Evolutionary conservation across 2,888 invertebrate species (phyloP).

Genomic region (Lathronympha strigana): DNA sequence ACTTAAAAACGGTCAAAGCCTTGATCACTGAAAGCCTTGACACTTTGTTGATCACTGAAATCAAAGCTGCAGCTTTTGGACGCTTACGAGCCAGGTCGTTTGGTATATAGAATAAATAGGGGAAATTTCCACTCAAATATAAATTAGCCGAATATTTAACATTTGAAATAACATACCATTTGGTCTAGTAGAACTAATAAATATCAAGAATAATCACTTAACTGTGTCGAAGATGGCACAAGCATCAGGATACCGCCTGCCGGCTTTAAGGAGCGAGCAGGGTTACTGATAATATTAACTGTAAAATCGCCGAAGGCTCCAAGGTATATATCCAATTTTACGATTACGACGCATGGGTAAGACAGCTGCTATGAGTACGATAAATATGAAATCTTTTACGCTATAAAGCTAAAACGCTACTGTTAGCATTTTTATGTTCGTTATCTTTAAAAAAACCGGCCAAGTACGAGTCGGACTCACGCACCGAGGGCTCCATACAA

Average conservation of each 20-base stretch:
- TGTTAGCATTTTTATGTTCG: neutral
- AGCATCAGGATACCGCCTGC: neutral
- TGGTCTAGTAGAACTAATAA: too few relatives aligned
- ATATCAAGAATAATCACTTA: neutral
- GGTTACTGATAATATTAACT: constrained; percentile 27
- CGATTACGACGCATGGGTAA: constrained; percentile 37
- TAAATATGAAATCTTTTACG: constrained; percentile 31
- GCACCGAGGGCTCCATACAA: too few relatives aligned
- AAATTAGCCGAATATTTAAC: too few relatives aligned
- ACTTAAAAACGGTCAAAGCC: neutral
- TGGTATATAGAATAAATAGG: neutral
- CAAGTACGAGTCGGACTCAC: neutral
- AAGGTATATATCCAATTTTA: constrained; percentile 33
- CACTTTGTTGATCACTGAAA: neutral
- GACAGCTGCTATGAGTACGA: constrained; percentile 29
- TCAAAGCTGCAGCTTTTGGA: neutral
- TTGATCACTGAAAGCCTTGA: too few relatives aligned
- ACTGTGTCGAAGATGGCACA: neutral
- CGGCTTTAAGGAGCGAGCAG: constrained; percentile 11
- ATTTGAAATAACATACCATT: too few relatives aligned
- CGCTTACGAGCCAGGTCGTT: neutral
- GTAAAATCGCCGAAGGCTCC: constrained; percentile 36
- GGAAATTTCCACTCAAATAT: too few relatives aligned
- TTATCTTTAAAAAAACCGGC: neutral
- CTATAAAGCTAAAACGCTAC: constrained; percentile 14